phyloP scores from a whole-genome alignment of 2,113 vertebrate genomes.

The Kobus ellipsiprymnus region DNA sequence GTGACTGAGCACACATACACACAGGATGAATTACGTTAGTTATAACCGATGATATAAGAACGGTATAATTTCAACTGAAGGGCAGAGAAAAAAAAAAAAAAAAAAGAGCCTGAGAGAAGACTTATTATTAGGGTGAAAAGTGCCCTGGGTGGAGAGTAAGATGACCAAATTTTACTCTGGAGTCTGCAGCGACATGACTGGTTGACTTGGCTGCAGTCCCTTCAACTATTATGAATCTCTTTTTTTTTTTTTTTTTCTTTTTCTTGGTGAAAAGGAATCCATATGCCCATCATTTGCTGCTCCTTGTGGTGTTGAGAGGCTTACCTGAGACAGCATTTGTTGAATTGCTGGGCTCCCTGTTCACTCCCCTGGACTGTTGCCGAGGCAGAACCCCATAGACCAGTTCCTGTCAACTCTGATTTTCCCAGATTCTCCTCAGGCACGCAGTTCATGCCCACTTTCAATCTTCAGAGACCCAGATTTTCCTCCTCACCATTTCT shows the following conservation, averaged over 20 bases:
- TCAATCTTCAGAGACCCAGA: neutral
- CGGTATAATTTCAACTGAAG: accelerated
- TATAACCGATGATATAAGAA: neutral
- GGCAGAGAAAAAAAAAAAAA: neutral
- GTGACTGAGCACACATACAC: neutral
- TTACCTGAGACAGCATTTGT: neutral
- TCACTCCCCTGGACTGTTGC: neutral
- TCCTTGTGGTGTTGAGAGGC: neutral
- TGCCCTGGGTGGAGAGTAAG: neutral
- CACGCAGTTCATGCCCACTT: neutral
- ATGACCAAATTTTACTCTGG: neutral
- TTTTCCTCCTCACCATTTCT: neutral
- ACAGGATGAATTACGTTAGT: neutral
- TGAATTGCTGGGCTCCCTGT: neutral
- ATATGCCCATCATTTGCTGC: neutral
- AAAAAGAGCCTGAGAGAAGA: neutral
- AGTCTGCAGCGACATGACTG: neutral
- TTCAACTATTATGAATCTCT: neutral
- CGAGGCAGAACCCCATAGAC: neutral
- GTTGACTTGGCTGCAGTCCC: neutral
- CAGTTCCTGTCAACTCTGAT: neutral
- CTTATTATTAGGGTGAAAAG: neutral
- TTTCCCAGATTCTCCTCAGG: neutral
- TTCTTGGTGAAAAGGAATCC: neutral
- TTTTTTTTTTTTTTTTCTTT: neutral